These are phyloP conservation scores for Scaptomyza tumidula DNA, from an alignment of 2,888 invertebrate species.

Conservation along the genomic window DNA sequence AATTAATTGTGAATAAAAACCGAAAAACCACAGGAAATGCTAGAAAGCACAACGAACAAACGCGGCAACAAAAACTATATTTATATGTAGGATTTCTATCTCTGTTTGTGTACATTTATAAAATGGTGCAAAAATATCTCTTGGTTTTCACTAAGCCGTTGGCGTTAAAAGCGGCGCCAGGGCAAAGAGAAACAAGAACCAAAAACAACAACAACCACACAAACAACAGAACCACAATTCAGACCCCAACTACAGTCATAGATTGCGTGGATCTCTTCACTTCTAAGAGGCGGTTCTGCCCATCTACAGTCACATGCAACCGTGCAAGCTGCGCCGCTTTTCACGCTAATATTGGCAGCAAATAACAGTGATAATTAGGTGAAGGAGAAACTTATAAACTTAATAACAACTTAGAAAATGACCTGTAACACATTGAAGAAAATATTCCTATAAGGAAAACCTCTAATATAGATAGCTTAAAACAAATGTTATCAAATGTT, in stretches of 20 bases:
- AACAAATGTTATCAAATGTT: neutral
- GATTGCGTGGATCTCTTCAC: neutral
- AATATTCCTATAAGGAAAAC: neutral
- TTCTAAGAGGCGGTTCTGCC: neutral
- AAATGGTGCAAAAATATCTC: slow-evolving; percentile 51
- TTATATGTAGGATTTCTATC: neutral
- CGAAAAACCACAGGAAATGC: slow-evolving; percentile 53
- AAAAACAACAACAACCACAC: slow-evolving; percentile 4
- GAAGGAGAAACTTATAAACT: neutral
- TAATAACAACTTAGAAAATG: slow-evolving; percentile 17
- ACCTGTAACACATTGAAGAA: slow-evolving; percentile 2
- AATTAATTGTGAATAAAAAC: slow-evolving; percentile 58
- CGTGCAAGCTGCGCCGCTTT: slow-evolving; percentile 56
- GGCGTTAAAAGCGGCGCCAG: slow-evolving; percentile 32
- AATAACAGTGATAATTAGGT: slow-evolving; percentile 43
- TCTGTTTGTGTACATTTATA: slow-evolving; percentile 12
- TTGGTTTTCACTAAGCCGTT: slow-evolving; percentile 39
- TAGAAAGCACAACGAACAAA: slow-evolving; percentile 38
- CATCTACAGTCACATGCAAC: slow-evolving; percentile 53
- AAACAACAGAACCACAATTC: slow-evolving; percentile 37
- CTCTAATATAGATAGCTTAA: neutral
- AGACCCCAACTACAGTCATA: slow-evolving; percentile 9
- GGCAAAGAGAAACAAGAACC: neutral
- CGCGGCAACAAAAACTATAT: slow-evolving; percentile 18
- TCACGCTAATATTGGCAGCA: slow-evolving; percentile 65